Base-by-base conservation (phyloP, 2,113 vertebrate genomes). In the Pardalotus punctatus region DNA sequence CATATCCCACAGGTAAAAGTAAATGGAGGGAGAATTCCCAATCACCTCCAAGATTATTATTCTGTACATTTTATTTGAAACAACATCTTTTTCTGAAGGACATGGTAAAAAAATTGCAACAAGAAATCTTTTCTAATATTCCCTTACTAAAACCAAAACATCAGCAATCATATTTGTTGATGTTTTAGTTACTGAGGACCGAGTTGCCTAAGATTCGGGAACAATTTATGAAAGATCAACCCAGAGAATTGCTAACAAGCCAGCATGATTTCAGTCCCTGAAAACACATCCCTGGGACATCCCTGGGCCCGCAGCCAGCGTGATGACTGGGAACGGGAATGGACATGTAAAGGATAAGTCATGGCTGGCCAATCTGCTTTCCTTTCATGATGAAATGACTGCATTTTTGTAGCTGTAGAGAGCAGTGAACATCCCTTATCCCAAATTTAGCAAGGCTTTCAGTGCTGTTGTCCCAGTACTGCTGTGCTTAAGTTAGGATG, bases 211-310 rank as follows among this genome's bases (percentile, higher is more conserved):
- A 62, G 28, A 64, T 62, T 36, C 50, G 15, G 17, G 27, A 27
- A 57, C 11, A 14, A 31, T 2, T n/a, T 40, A 11, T 27, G 19
- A 13, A 72, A 66, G 24, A 81, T 21, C 12, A 33, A 35, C 12
- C 5, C 12, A 40, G 33, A 78, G 33, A 73, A 53, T 8, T 76
- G 28, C 31, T 47, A n/a, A 36, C 1, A 65, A 48, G 7, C 14
- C 47, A 74, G 24, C 14, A 11, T 50, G 14, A n/a, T 28, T 57
- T 79, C 28, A 33, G 53, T 28, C 19, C 65, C 57, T 35, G 10
- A 22, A 36, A 53, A 19, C 9, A 24, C 2, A 1, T 14, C 45
- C 22, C 51, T 45, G 25, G 6, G 28, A 24, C 2, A 1, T 14
- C 45, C 22, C 51, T 45, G 25, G 6, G 28, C 31, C 54, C 19